Base-by-base conservation (phyloP, 35 echinoderm and acorn worm genomes). In the Ophiothrix spiculata region DNA sequence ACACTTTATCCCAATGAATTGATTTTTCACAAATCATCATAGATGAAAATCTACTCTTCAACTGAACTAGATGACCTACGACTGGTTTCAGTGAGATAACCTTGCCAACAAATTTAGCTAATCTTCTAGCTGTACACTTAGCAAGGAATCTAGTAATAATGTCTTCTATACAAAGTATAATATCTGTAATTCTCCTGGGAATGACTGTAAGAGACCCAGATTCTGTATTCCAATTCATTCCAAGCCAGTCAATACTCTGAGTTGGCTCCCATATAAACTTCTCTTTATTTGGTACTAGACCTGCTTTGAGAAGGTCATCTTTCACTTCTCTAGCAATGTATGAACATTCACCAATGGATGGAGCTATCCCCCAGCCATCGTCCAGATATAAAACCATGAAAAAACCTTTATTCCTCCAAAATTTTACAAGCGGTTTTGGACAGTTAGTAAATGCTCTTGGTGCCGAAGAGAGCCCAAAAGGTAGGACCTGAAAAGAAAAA, bases 381-480 rank as follows among this genome's bases (percentile, higher is more conserved):
- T 88, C 79, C 40, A 74, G 39, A 83, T 82, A 83, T 35, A 89
- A 73, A 45, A 83, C 79, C 63, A 89, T 89, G 64, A 31, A 82
- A 29, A 89, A 41, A 19, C 87, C 87, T 45, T 40, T 42, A 19
- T 23, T 75, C 28, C 87, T 29, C 87, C 87, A 89, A 83, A 39
- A 33, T 38, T 60, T 76, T 11, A 89, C 87, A 8, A 89, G 35
- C 6, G 73, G 79, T 49, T 40, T 83, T n/a, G 77, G 36, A 39
- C 39, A 23, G 74, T 88, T 83, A 21, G 86, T 81, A 74, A 81
- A 88, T 17, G 81, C 54, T 19, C 64, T 81, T 13, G 86, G 86
- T 45, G 86, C 86, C 14, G 86, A 54, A 25, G 86, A 31, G 11
- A 88, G 31, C 14, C 86, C 86, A 81, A 88, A 88, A 2, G 77